Base-by-base conservation (phyloP, 2,113 vertebrate genomes). In the Bos taurus region DNA sequence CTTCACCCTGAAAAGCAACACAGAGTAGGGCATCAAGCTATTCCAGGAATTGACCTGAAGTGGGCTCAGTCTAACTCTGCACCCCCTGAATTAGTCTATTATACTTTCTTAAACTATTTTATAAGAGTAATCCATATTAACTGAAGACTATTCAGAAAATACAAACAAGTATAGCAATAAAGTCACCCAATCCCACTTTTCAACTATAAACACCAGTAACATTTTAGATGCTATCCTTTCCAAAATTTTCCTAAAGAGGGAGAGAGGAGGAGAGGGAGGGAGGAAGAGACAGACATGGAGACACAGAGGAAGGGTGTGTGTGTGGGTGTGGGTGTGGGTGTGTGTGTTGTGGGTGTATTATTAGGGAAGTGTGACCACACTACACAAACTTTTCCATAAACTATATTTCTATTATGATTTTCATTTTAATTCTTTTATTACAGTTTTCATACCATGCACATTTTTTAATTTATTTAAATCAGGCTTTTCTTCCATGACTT, bases 1-100 rank as follows among this genome's bases (percentile, higher is more conserved):
- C 99, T 98, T 99, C 99, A 93, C 99, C 99, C 99, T 99, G 77
- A 95, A 92, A 95, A 97, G 64, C 33, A 97, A 88, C 17, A 98
- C 88, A 97, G 80, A 97, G 83, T 91, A 95, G 62, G 84, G 78
- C 91, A 57, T 16, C 8, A 95, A 28, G 33, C 88, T 71, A 88
- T 77, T 23, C 15, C 67, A 97, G 56, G 15, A 91, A 88, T 46
- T 8, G 6, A 46, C 83, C 6, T 67, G 54, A 36, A 57, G 50
- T 23, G 50, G 3, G 3, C 26, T 59, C 3, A 1, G 10, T 77
- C n/a, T 83, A 80, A 43, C 13, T 67, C 15, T 8, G 19, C 30
- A n/a, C 3, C n/a, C 36, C 26, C 15, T 60, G 56, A 67, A 78
- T 88, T 60, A 60, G 56, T 85, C 40, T 88, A 52, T 9, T 59